Evolutionary conservation across 1,140 invertebrate species (phyloP).

Genomic region (Lethrus apterus): DNA sequence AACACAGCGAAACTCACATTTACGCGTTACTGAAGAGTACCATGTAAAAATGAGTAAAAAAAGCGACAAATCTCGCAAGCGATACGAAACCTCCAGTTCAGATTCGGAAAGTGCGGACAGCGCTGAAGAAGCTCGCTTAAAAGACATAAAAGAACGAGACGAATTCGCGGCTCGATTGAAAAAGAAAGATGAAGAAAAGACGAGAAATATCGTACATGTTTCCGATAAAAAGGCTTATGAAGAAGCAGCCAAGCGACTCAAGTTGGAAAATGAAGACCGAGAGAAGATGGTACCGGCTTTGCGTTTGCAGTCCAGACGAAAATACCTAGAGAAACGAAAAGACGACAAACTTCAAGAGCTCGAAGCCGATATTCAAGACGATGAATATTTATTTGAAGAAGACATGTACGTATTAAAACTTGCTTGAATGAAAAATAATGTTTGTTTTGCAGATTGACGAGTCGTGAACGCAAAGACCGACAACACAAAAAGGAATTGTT

Average conservation of each 20-base stretch:
- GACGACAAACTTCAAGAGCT: conserved; percentile 94
- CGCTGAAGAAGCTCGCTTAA: conserved; percentile 48
- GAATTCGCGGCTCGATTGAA: conserved; percentile 86
- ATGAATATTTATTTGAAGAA: conserved; percentile 91
- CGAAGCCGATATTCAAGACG: conserved; percentile 91
- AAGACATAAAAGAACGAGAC: conserved; percentile 89
- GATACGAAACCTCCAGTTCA: conserved; percentile 40
- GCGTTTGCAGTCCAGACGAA: conserved; percentile 81
- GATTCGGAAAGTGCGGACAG: conserved; percentile 49
- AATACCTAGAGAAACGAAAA: conserved; percentile 93
- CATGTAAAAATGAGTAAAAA: conserved; percentile 44
- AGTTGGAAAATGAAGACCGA: conserved; percentile 76
- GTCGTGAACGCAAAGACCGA: conserved; percentile 73
- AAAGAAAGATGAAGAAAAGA: conserved; percentile 84
- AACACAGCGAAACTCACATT: no score
- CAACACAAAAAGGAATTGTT: conserved; percentile 89
- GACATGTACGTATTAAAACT: conserved; percentile 56
- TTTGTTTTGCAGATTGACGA: conserved; percentile 64
- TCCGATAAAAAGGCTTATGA: conserved; percentile 73
- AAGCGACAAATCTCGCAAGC: conserved; percentile 40
- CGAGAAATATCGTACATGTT: conserved; percentile 68
- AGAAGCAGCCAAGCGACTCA: conserved; percentile 87
- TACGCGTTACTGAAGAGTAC: no score
- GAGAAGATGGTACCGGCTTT: conserved; percentile 83
- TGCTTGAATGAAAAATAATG: conserved; percentile 13